Base-by-base conservation (phyloP, 2,797 vertebrate species). In the Tadarida brasiliensis region DNA sequence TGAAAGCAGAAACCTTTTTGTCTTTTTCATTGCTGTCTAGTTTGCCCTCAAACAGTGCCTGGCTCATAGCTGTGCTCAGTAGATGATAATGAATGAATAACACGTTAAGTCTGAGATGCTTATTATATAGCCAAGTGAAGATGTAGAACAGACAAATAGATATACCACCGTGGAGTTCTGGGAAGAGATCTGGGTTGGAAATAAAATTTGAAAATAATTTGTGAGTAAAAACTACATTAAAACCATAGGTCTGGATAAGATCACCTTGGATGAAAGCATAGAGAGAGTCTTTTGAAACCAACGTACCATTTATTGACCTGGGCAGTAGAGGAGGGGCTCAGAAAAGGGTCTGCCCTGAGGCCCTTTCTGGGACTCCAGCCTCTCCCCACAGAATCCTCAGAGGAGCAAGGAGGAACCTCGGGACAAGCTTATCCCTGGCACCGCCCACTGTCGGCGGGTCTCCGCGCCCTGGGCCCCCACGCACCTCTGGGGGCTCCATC, bases 401-500 rank as follows among this genome's bases (percentile, higher is more conserved):
- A 39, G 44, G 0, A 28, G 20, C 44, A 65, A 82, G 82, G 90
- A 3, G 68, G 11, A 8, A 12, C 51, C 12, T 65, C 4, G 24
- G 65, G 56, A 44, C 44, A 80, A 28, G 19, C 39, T 78, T 78
- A 85, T 76, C 51, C 81, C 57, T 16, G 30, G 39, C 26, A 83
- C 87, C 33, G 11, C 77, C 95, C 73, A 51, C 44, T 81, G 44
- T 63, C 51, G 20, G 80, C 61, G 9, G 20, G 33, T 28, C 63
- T 96, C 54, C 17, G 5, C 82, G 1, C 77, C 24, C 1, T 26
- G 63, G 26, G 57, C 6, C 47, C 14, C 74, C 56, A 91, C 91
- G 44, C 93, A 98, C 98, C 98, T 96, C 98, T 97, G 11, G 96
- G 92, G 96, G 98, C 97, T 95, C 98, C 97, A 30, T 96, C 97